Evolutionary conservation across 2,888 invertebrate species (phyloP).

Genomic region (Drosophila kanekoi): DNA sequence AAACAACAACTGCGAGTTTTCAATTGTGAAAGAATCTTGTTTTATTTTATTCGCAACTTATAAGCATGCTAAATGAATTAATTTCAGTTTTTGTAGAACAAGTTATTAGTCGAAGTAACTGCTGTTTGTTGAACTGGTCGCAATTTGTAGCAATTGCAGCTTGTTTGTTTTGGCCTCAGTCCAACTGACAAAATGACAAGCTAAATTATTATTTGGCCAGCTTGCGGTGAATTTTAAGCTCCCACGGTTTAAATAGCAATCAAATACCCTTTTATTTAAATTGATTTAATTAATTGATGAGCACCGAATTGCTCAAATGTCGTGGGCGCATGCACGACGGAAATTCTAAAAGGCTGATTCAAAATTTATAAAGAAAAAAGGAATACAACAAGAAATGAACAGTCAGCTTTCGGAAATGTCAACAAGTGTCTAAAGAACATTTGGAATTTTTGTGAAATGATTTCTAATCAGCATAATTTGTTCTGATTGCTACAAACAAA

Average conservation of each 20-base stretch:
- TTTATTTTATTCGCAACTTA: conserved; percentile 18
- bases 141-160: conserved; percentile 48
- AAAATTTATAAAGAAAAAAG: conserved; percentile 27
- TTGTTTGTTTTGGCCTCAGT: conserved; percentile 50
- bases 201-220: conserved; percentile 54
- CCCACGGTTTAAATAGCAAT: conserved; percentile 64
- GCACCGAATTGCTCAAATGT: conserved; percentile 44
- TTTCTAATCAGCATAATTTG: conserved; percentile 9
- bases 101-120: conserved; percentile 48
- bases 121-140: conserved; percentile 35
- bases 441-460: conserved; percentile 8
- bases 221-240: conserved; percentile 49
- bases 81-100: conserved; percentile 39
- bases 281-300: conserved; percentile 69
- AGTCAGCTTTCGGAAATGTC: conserved; percentile 49
- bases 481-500: not conserved
- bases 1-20: conserved; percentile 22
- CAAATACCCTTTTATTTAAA: conserved; percentile 57
- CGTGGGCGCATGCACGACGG: conserved; percentile 53
- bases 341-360: conserved; percentile 64
- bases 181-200: conserved; percentile 43
- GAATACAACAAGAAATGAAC: conserved; percentile 11
- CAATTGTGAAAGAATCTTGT: conserved; percentile 35
- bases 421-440: conserved; percentile 13
- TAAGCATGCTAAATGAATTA: conserved; percentile 27